Base-by-base conservation (phyloP, 2,113 vertebrate genomes). In the Polypterus senegalus region DNA sequence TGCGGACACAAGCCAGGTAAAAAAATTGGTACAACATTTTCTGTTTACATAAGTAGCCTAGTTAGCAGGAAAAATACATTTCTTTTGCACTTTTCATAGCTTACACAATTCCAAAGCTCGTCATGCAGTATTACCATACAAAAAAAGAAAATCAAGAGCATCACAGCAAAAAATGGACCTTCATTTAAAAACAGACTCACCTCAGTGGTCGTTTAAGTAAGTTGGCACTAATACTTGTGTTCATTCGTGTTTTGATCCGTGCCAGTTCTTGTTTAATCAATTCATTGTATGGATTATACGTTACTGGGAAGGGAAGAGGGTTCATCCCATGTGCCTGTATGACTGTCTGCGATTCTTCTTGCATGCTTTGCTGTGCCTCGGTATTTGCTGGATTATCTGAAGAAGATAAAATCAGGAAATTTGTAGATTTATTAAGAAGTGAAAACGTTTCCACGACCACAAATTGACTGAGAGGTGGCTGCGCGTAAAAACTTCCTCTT, bases 191-290 rank as follows among this genome's bases (percentile, higher is more conserved):
- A 27, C 27, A 27, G 27, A 7, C 49, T 66, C 7, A 73, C 67
- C 65, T 52, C 51, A 63, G 10, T 46, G 72, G 63, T 4, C 59
- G 61, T 46, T 61, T 58, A 47, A 49, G 9, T n/a, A 58, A 43
- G 51, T 73, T 66, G 7, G 7, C 49, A 47, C 49, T 49, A 49
- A 49, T 66, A 11, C 57, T 54, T n/a, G 47, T 62, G 10, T 69
- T 52, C 61, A 69, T 69, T 10, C 67, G 58, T 7, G 61, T 48
- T 59, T 71, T 71, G 43, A 69, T 65, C 48, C 67, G 43, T 46
- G 64, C 59, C 58, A 71, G 49, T 47, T 67, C 64, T 45, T 62
- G 52, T 47, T 68, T 70, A 6, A 70, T 63, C 49, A 66, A 27
- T 11, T 57, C 58, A 49, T 54, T 49, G 47, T 59, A 63, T 46